Evolutionary conservation across 2,113 vertebrate genomes (phyloP), one percentile per base, ranked within the genome.

Genomic region (pig (Sus scrofa)): DNA sequence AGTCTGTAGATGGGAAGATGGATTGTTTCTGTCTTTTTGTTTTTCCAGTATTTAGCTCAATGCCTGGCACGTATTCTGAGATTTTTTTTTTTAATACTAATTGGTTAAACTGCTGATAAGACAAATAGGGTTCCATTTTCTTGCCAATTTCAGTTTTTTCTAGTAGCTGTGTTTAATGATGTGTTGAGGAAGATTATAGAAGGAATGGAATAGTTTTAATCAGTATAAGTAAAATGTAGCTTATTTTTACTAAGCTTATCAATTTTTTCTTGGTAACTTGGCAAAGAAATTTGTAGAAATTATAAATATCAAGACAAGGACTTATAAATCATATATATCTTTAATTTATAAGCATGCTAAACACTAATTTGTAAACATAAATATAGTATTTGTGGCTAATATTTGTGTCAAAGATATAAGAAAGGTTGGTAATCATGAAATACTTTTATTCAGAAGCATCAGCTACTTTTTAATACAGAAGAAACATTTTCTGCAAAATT

Each of bases 391-490:
- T 83, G 44, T 83, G 77, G 62, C n/a, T 58, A 58, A 79, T 79
- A 79, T 58, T 34, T 79, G 11, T 56, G 20, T 79, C 77, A 79
- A 78, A 54, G 22, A 65, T 81, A 91, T 26, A 81, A 78, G 77
- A 68, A 91, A 95, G n/a, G 11, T 82, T 91, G 56, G 68, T 85
- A 65, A 94, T 60, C 91, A 75, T 34, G 26, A 89, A 88, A 62
- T 88, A 39, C 8, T 85, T 86, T 16, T 82, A 26, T 95, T 95
- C 44, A 34, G 63, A 79, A 94, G 39, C 32, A 32, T 37, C 14
- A 85, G 10, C 67, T 93, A 32, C 83, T 91, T 93, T 91, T 84
- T 32, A 60, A 22, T 65, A 78, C 9, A 88, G 67, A 60, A 78
- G 83, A 96, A 73, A 52, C 32, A 7, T 73, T 93, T 95, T 86